A percentile compares a stretch with the other conserved stretches of the same genome.
These are phyloP conservation scores for Pachycephala philippinensis DNA, from an alignment of 2,113 vertebrate genomes.

Conservation along the genomic window DNA sequence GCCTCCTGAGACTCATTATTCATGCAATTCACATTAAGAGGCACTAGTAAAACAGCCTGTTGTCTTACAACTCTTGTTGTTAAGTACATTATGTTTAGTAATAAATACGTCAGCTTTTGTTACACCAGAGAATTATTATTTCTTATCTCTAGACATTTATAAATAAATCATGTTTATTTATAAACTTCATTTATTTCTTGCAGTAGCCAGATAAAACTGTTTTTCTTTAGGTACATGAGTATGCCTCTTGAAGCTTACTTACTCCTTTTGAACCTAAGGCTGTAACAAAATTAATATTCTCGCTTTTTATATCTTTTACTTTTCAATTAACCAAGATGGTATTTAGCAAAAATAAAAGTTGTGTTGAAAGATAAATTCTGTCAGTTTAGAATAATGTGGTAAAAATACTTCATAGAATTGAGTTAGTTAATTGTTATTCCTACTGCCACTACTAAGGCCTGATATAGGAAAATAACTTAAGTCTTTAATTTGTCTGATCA, in stretches of 20 bases:
- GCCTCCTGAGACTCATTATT: conserved; percentile 57
- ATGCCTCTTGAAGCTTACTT: neutral
- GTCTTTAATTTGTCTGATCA: neutral
- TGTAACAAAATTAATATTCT: neutral
- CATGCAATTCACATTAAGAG: conserved; percentile 64
- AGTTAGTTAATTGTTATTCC: neutral
- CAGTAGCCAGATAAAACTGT: neutral
- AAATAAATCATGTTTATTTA: conserved; percentile 37
- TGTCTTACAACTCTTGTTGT: conserved; percentile 49
- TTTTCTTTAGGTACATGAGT: neutral
- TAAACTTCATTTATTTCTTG: neutral
- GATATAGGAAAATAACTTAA: neutral
- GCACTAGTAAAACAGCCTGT: conserved; percentile 59
- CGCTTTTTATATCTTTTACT: neutral
- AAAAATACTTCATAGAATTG: neutral
- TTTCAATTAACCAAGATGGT: neutral
- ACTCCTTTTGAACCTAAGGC: neutral
- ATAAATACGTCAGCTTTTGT: conserved; percentile 39
- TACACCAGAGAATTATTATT: conserved; percentile 8
- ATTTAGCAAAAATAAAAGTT: neutral
- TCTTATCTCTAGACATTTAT: conserved; percentile 17
- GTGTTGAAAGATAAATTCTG: neutral
- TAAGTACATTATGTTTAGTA: conserved; percentile 36
- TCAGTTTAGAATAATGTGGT: neutral
- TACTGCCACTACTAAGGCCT: neutral